A percentile compares a stretch with the other conserved stretches of the same genome.
phyloP scores from a whole-genome alignment of 2,797 vertebrate species.

The Macrochelys suwanniensis region DNA sequence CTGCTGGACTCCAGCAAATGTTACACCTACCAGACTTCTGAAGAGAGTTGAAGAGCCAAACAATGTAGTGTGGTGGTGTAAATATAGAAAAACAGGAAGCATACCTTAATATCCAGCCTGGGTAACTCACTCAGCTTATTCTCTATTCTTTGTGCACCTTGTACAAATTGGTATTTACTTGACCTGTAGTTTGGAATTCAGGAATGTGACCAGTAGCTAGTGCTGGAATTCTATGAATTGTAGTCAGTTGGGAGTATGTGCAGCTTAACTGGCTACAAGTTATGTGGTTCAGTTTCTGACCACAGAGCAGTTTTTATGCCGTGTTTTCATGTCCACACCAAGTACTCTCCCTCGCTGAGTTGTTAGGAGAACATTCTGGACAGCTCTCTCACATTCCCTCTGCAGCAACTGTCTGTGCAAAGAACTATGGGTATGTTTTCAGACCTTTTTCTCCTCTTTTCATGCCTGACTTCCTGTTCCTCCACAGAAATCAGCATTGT shows the following conservation, averaged over 20 bases:
- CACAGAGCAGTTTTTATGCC: not conserved
- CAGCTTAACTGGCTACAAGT: not conserved
- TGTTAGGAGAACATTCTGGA: not conserved
- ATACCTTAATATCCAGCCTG: not conserved
- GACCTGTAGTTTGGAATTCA: not conserved
- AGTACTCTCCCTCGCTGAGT: not conserved
- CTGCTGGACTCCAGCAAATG: not conserved
- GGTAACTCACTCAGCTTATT: not conserved
- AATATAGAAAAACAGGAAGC: not conserved
- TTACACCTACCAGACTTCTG: not conserved
- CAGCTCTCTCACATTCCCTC: not conserved
- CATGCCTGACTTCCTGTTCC: not conserved
- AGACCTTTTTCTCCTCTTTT: not conserved
- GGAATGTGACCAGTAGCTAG: not conserved
- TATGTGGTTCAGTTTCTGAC: not conserved
- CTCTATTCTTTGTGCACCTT: not conserved
- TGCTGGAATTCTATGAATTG: not conserved
- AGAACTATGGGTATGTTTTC: not conserved
- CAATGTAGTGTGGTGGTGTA: no score
- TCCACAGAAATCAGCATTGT: not conserved
- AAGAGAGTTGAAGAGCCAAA: not conserved
- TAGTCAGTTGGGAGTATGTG: not conserved
- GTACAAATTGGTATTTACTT: rapidly evolving
- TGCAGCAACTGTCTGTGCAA: not conserved
- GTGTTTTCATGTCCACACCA: not conserved